These are phyloP conservation scores for Crypturellus undulatus DNA, from an alignment of 2,113 vertebrate genomes.

Conservation along the genomic window DNA sequence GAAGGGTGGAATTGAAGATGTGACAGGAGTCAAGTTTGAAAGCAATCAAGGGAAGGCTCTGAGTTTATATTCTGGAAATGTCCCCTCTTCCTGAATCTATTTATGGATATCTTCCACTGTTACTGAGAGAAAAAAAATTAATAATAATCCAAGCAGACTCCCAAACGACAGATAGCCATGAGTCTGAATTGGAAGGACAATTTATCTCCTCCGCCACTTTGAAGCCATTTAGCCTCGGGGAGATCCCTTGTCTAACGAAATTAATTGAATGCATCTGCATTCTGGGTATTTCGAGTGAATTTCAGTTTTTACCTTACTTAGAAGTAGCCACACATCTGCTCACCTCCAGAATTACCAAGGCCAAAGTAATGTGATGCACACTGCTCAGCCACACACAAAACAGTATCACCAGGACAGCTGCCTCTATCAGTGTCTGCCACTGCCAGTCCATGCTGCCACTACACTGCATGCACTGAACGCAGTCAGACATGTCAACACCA, in stretches of 20 bases:
- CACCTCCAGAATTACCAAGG: background rate
- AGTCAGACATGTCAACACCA: background rate
- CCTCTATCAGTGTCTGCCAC: background rate
- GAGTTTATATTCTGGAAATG: slow-evolving; percentile 47
- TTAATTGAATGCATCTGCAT: slow-evolving; percentile 57
- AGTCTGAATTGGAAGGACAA: slow-evolving; percentile 63
- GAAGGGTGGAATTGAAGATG: background rate
- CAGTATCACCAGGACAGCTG: background rate
- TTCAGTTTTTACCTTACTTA: slow-evolving; percentile 21
- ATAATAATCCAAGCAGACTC: slow-evolving; percentile 53
- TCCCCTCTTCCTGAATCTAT: slow-evolving; percentile 28
- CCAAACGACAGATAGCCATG: slow-evolving; percentile 19
- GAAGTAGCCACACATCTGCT: background rate
- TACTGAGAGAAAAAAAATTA: background rate
- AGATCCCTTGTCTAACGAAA: slow-evolving; percentile 62
- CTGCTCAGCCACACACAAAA: background rate
- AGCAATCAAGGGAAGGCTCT: slow-evolving; percentile 15
- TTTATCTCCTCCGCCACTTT: slow-evolving; percentile 62
- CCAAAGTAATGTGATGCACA: rapidly evolving
- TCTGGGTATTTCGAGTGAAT: slow-evolving; percentile 34
- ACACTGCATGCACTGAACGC: background rate
- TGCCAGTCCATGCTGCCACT: background rate
- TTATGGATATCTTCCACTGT: slow-evolving; percentile 14
- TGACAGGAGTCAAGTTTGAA: slow-evolving; percentile 21
- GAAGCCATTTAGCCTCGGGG: slow-evolving; percentile 55